Conservation (phyloP, 1,140 invertebrate species). For the Cardiocondyla obscurior region DNA sequence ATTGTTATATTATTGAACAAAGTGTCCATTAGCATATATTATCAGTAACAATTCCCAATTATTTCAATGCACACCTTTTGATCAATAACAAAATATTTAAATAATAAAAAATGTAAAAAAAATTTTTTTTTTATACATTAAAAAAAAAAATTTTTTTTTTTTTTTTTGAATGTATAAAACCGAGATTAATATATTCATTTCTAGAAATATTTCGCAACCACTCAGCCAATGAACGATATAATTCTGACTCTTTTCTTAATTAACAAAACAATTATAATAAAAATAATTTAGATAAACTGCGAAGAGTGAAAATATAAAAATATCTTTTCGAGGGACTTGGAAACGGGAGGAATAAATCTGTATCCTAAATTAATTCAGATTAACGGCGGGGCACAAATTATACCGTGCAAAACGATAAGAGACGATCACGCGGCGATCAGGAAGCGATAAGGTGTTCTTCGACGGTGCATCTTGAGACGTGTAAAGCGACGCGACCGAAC, state of each 20-base stretch:
- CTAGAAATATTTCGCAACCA: not conserved
- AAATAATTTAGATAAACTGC: not conserved
- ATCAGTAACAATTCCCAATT: not conserved
- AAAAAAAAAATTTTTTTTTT: not conserved
- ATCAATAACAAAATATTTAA: not conserved
- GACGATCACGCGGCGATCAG: constrained; percentile 16
- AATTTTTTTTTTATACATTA: too few relatives aligned
- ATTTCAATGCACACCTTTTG: not conserved
- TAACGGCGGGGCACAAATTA: constrained; percentile 31
- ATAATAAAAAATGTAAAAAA: not conserved
- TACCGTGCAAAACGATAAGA: constrained; percentile 4
- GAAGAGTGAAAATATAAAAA: not conserved
- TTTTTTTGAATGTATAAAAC: too few relatives aligned
- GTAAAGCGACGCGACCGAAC: constrained; percentile 22
- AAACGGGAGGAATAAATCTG: too few relatives aligned
- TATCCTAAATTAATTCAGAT: constrained; percentile 29
- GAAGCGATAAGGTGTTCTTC: constrained; percentile 29
- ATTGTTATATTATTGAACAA: not conserved
- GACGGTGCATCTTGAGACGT: constrained; percentile 35
- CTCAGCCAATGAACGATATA: not conserved
- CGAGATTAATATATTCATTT: not conserved
- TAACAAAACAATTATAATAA: not conserved
- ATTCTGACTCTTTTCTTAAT: not conserved
- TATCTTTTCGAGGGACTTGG: not conserved
- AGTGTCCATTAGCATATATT: not conserved